Conservation (phyloP, 2,888 invertebrate genomes). For the Aleiodes testaceus region DNA sequence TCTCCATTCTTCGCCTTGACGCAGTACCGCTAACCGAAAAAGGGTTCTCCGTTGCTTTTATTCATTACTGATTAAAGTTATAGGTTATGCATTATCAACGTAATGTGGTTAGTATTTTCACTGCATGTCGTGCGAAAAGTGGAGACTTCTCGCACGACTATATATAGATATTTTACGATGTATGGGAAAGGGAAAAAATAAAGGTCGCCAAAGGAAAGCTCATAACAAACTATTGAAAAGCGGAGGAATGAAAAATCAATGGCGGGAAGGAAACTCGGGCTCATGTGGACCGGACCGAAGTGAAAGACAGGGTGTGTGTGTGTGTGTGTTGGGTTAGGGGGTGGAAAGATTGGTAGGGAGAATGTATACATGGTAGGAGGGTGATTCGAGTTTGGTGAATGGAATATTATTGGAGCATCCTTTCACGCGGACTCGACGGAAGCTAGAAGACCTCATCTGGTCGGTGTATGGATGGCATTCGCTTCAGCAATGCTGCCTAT, state of each 20-base stretch:
- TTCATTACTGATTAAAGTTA: conserved; percentile 72
- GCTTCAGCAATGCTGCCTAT: conserved; percentile 70
- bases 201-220: conserved; percentile 69
- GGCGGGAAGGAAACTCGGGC: conserved; percentile 52
- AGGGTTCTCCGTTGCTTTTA: conserved; percentile 59
- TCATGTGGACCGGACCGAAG: conserved; percentile 31
- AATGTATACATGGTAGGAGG: conserved; percentile 47
- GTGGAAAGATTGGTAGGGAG: conserved; percentile 48
- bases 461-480: conserved; percentile 69
- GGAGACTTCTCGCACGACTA: neutral
- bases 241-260: conserved; percentile 72
- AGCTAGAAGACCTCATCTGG: conserved; percentile 73
- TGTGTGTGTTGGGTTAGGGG: conserved; percentile 57
- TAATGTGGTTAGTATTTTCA: conserved; percentile 13
- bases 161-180: neutral
- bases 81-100: conserved; percentile 59
- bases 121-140: neutral
- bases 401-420: conserved; percentile 74
- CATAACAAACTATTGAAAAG: conserved; percentile 73
- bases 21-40: conserved; percentile 49
- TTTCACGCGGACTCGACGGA: conserved; percentile 73
- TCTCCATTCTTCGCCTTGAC: conserved; percentile 73
- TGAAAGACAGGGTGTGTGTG: neutral
- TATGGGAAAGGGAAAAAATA: conserved; percentile 45
- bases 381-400: conserved; percentile 66